These are phyloP conservation scores for Aspidiotus destructor DNA, from an alignment of 2,888 invertebrate species.

Conservation along the genomic window DNA sequence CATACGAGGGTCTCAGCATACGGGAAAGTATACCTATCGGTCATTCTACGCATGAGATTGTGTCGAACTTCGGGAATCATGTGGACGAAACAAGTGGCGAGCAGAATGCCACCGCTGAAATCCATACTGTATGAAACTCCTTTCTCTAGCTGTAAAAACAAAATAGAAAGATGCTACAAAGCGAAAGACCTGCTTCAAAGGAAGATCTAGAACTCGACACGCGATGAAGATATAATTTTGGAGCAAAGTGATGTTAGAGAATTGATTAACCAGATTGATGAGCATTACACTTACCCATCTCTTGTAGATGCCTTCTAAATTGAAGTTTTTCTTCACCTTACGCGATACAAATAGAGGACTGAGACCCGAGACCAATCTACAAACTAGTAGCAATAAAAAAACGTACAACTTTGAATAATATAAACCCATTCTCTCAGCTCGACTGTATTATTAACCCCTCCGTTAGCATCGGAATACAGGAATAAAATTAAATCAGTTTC, in stretches of 20 bases:
- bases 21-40: slow-evolving; percentile 40
- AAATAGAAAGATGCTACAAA: neutral
- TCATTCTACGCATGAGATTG: slow-evolving; percentile 40
- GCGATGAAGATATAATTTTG: neutral
- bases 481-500: too few species aligned
- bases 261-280: neutral
- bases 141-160: slow-evolving; percentile 34
- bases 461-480: too few species aligned
- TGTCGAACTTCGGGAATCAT: slow-evolving; percentile 49
- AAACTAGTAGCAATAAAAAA: slow-evolving; percentile 23
- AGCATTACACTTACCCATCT: slow-evolving; percentile 17
- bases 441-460: too few species aligned
- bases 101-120: slow-evolving; percentile 50
- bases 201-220: neutral
- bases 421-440: neutral
- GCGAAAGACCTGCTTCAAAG: neutral
- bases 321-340: slow-evolving; percentile 28
- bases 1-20: slow-evolving; percentile 48
- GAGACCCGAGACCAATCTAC: slow-evolving; percentile 33
- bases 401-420: slow-evolving; percentile 21
- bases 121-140: slow-evolving; percentile 37
- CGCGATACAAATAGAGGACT: slow-evolving; percentile 33
- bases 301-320: slow-evolving; percentile 15
- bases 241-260: too few species aligned
- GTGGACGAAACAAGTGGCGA: slow-evolving; percentile 51